These are phyloP conservation scores for Apostichopus leukothele DNA, from an alignment of 53 echinoderm and acorn worm genomes.

Conservation along the genomic window DNA sequence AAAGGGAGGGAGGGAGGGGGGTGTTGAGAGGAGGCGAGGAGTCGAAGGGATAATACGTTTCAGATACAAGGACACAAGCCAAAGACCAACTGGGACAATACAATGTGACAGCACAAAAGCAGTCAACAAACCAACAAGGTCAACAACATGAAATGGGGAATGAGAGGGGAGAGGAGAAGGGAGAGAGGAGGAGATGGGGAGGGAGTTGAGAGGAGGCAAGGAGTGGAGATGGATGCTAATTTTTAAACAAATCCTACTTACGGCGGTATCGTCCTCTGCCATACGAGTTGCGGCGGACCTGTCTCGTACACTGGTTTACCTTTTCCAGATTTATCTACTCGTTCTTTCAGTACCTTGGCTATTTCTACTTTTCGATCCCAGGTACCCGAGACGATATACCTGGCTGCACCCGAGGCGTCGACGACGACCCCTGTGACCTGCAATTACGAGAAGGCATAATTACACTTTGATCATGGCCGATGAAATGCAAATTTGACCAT, in stretches of 20 bases:
- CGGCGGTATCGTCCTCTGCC: conserved; percentile 84
- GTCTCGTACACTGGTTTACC: conserved; percentile 97
- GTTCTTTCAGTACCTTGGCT: conserved; percentile 84
- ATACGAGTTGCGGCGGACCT: conserved; percentile 83
- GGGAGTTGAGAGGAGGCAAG: not conserved
- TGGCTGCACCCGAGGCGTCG: conserved; percentile 74
- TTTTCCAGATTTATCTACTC: conserved; percentile 72
- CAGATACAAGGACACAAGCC: no score
- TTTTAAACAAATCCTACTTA: conserved; percentile 57
- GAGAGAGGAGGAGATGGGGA: not conserved
- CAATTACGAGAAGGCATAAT: not conserved
- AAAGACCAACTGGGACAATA: no score
- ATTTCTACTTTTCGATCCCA: conserved; percentile 99
- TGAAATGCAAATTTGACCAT: no score
- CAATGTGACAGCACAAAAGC: no score
- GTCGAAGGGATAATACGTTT: no score
- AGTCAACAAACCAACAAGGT: no score
- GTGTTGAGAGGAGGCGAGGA: not conserved
- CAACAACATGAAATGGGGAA: no score
- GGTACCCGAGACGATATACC: conserved; percentile 93
- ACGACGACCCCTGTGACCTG: conserved; percentile 96
- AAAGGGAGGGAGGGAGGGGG: no score
- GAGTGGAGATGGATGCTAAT: no score
- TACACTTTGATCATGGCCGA: no score
- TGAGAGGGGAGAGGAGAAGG: not conserved